Evolutionary conservation across 2,888 invertebrate genomes (phyloP).

Genomic region (Tachina fera): DNA sequence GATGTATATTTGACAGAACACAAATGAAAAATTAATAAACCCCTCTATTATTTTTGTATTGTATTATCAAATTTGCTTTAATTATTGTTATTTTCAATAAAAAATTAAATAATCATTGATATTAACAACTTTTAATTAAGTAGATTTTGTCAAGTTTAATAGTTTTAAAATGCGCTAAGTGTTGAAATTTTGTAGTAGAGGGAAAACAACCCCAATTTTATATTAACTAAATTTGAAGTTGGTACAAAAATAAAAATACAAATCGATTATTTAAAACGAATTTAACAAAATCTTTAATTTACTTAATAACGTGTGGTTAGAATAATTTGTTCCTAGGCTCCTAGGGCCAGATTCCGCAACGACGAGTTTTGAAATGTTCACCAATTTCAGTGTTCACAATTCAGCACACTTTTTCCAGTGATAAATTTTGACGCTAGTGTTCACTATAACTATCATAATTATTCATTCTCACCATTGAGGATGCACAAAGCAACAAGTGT

Average conservation of each 20-base stretch:
- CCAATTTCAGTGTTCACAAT: too few species aligned
- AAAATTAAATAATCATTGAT: constrained; percentile 27
- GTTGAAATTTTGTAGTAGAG: constrained; percentile 10
- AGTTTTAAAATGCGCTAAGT: constrained; percentile 3
- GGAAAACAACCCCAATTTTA: background rate
- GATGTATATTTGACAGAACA: constrained; percentile 54
- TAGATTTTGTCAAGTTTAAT: constrained; percentile 2
- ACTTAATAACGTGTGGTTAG: too few species aligned
- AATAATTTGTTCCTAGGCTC: too few species aligned
- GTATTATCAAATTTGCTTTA: constrained; percentile 8
- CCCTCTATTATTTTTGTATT: background rate
- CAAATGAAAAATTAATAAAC: constrained; percentile 10
- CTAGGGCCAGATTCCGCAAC: too few species aligned
- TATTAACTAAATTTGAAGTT: constrained; percentile 41
- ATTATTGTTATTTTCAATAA: constrained; percentile 45
- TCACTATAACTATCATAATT: too few species aligned
- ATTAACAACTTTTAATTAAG: constrained; percentile 16
- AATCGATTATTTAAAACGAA: constrained; percentile 37
- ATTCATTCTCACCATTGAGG: too few species aligned
- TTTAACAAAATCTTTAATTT: too few species aligned
- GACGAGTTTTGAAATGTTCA: too few species aligned
- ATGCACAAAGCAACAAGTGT: too few species aligned
- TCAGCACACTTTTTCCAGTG: too few species aligned
- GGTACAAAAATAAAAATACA: constrained; percentile 37
- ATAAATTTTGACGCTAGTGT: too few species aligned